phyloP scores from a whole-genome alignment of 2,888 invertebrate species.

The Hedya salicella region DNA sequence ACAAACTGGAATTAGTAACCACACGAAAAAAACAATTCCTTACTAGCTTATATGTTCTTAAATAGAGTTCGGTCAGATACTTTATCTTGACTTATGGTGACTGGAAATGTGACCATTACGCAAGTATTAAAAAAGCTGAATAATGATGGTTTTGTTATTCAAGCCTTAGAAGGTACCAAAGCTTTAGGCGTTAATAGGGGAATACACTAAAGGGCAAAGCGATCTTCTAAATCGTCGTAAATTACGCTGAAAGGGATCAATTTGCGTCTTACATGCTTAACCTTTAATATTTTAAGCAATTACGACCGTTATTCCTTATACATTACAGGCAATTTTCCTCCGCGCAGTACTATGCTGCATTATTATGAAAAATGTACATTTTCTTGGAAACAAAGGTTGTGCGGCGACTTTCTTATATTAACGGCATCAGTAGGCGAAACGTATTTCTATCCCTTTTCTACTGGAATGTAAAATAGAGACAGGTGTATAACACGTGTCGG shows the following conservation, averaged over 20 bases:
- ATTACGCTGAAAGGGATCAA: constrained; percentile 47
- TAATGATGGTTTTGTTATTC: not conserved
- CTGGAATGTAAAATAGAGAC: constrained; percentile 18
- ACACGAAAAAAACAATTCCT: too few relatives aligned
- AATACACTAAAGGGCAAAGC: constrained; percentile 28
- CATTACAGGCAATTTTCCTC: constrained; percentile 47
- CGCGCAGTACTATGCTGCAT: constrained; percentile 39
- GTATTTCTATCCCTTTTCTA: constrained; percentile 13
- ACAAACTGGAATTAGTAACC: too few relatives aligned
- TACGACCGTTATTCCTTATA: constrained; percentile 44
- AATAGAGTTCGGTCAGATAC: too few relatives aligned
- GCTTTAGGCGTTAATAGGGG: constrained; percentile 12
- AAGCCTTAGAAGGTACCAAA: not conserved
- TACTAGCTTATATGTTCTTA: too few relatives aligned
- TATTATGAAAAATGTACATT: constrained; percentile 45
- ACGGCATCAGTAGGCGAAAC: constrained; percentile 30
- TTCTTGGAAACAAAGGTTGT: constrained; percentile 47
- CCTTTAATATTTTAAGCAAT: constrained; percentile 46
- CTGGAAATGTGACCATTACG: too few relatives aligned
- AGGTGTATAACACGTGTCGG: not conserved
- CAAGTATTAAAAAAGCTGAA: too few relatives aligned
- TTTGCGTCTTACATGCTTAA: constrained; percentile 41
- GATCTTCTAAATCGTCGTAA: constrained; percentile 45
- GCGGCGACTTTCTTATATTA: constrained; percentile 37
- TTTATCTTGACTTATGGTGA: too few relatives aligned